Base-by-base conservation (phyloP, 2,888 invertebrate genomes). In the Stenichneumon culpator region DNA sequence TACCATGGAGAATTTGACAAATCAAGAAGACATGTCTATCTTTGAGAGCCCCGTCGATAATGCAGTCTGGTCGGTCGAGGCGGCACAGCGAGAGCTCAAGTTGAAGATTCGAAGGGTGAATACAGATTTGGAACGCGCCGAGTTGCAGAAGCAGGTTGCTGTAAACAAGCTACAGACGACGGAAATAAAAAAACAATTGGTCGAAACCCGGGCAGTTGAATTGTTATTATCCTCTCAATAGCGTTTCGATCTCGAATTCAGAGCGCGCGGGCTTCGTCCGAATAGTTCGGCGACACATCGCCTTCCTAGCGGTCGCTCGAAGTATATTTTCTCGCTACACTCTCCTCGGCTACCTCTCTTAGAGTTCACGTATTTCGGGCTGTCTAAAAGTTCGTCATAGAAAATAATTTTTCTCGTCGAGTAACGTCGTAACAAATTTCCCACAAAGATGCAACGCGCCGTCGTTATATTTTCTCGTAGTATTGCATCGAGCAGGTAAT, bases 401-500 rank as follows among this genome's bases (percentile, higher is more conserved):
- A 69, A 65, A 63, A 52, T 60, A 19, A 79, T 83, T 82, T 81
- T 75, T 68, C 60, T 69, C 73, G 25, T 28, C 28, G 47, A 70
- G 39, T 25, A 75, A 67, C 70, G 65, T 60, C 85, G 67, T 19
- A 79, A 60, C 16, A 47, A 75, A 75, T 36, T 50, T 52, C 54
- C 22, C 6, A n/a, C 7, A 57, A 91, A 88, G 65, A 93, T 93
- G 93, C 92, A 93, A 79, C 91, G 93, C 82, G 86, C 90, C 36
- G 85, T 90, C 14, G 32, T 74, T 1, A 87, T 86, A 7, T 84
- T 93, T 86, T 89, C 90, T 4, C 91, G 93, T 57, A 91, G 89
- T 60, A 92, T 94, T 91, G 92, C 93, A 84, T 88, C 88, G 67
- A 65, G 91, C 54, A 92, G 93, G 93, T 93, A 90, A 89, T 39